Conservation (phyloP, 2,113 vertebrate species). For the Nipponia nippon region DNA sequence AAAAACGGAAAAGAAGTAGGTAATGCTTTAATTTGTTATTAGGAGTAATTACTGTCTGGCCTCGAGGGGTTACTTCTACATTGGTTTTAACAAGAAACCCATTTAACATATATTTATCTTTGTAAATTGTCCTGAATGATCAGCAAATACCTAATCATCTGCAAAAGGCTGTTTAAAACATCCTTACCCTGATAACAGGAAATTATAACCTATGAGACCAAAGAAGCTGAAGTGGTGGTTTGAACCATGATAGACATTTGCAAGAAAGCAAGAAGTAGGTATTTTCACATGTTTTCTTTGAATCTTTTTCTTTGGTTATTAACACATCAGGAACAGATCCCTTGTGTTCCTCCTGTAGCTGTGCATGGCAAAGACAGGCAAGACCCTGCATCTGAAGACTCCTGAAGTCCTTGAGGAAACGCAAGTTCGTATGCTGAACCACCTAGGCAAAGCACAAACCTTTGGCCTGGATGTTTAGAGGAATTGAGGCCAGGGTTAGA, state of each 20-base stretch:
- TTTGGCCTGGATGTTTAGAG: not conserved
- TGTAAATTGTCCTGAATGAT: slow-evolving; percentile 83
- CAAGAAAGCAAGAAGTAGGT: slow-evolving; percentile 4
- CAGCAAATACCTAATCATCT: slow-evolving; percentile 63
- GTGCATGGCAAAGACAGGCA: not conserved
- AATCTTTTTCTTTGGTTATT: not conserved
- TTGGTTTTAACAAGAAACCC: slow-evolving; percentile 79
- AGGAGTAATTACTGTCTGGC: slow-evolving; percentile 83
- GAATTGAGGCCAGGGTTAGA: not conserved
- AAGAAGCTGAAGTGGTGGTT: slow-evolving; percentile 49
- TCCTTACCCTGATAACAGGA: slow-evolving; percentile 58
- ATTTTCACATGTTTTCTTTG: not conserved
- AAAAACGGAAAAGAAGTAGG: slow-evolving; percentile 75
- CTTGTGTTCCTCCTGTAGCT: not conserved
- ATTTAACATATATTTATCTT: slow-evolving; percentile 84
- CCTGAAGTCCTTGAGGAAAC: not conserved
- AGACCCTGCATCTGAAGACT: not conserved
- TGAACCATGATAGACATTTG: slow-evolving; percentile 33
- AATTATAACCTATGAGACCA: slow-evolving; percentile 63
- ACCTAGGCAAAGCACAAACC: not conserved
- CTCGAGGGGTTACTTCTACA: slow-evolving; percentile 74
- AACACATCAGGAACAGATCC: not conserved
- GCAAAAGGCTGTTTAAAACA: slow-evolving; percentile 62
- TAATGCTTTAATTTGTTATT: slow-evolving; percentile 86
- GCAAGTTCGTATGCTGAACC: accelerated